A percentile compares a stretch with the other conserved stretches of the same genome.
Evolutionary conservation across 2,113 vertebrate genomes (phyloP).

Genomic region (Oncorhynchus gorbuscha): DNA sequence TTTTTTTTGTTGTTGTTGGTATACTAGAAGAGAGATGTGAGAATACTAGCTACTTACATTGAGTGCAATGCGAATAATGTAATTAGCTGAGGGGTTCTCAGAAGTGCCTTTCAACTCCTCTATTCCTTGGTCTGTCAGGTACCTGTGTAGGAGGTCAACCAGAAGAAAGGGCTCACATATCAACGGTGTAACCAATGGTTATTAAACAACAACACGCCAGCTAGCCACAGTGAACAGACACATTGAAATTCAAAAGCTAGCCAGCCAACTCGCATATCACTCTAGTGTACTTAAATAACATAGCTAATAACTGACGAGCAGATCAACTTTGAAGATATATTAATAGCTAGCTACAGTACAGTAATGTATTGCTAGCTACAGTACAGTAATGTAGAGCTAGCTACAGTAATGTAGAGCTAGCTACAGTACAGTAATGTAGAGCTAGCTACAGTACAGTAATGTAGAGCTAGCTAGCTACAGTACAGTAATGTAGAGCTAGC

Average conservation of each 20-base stretch:
- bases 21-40: background rate
- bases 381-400: too few relatives aligned
- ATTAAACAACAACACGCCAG: too few relatives aligned
- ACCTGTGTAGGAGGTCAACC: slow-evolving; percentile 70
- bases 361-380: too few relatives aligned
- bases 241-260: background rate
- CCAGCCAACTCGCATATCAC: background rate
- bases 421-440: too few relatives aligned
- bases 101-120: slow-evolving; percentile 84
- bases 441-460: too few relatives aligned
- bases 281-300: background rate
- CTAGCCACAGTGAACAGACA: too few relatives aligned
- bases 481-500: too few relatives aligned
- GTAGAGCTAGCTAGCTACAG: too few relatives aligned
- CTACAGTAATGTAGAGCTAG: too few relatives aligned
- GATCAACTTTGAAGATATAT: background rate
- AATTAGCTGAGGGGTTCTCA: slow-evolving; percentile 81
- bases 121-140: slow-evolving; percentile 93
- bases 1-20: background rate
- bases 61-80: slow-evolving; percentile 88
- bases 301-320: background rate
- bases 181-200: background rate
- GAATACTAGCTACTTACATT: slow-evolving; percentile 81
- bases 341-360: too few relatives aligned
- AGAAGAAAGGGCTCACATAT: background rate